Evolutionary conservation across 1,140 invertebrate species (phyloP).

Genomic region (Lepidurus packardi): DNA sequence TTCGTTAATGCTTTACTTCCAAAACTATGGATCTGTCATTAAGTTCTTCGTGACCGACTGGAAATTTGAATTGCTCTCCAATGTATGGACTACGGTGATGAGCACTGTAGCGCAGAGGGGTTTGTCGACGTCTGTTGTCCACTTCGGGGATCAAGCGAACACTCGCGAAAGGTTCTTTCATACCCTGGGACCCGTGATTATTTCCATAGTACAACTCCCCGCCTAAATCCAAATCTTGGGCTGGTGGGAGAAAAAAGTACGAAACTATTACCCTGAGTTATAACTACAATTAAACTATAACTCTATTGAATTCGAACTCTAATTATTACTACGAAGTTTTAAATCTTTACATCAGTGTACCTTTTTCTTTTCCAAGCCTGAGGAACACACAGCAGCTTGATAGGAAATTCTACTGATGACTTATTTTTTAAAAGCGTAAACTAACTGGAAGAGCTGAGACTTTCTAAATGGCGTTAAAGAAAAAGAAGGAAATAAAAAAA

Average conservation of each 20-base stretch:
- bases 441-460: no score
- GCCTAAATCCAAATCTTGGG: background rate
- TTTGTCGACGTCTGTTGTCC: conserved; percentile 73
- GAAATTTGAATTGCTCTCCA: conserved; percentile 78
- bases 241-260: background rate
- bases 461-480: no score
- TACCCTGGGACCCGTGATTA: background rate
- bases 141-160: conserved; percentile 69
- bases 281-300: no score
- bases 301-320: no score
- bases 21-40: conserved; percentile 65
- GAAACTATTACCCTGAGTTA: no score
- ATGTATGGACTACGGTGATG: conserved; percentile 70
- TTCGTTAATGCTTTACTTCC: conserved; percentile 48
- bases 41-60: conserved; percentile 71
- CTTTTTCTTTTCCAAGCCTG: no score
- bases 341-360: no score
- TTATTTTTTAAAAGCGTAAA: no score
- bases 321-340: no score
- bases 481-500: no score
- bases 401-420: no score
- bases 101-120: conserved; percentile 59
- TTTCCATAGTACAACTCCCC: background rate
- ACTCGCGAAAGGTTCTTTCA: conserved; percentile 69
- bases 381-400: no score